Percentiles rank a stretch among this genome's conserved stretches.
Evolutionary conservation across 2,113 vertebrate genomes (phyloP).

Genomic region (Astatotilapia flaviijosephi): DNA sequence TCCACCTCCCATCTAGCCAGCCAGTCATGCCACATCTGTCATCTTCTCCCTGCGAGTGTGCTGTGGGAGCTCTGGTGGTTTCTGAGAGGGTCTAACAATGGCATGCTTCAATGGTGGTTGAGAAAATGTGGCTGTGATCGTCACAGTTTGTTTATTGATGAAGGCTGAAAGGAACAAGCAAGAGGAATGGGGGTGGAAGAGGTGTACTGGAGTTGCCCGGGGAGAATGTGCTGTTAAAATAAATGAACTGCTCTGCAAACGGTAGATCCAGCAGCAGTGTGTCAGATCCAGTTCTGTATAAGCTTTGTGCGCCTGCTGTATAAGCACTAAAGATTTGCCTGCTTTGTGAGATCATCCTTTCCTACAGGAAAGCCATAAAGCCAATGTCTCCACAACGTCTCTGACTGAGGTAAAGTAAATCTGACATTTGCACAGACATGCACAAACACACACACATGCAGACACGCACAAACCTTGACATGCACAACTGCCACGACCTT

Average conservation of each 20-base stretch:
- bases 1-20: not conserved
- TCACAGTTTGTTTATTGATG: conserved; percentile 40
- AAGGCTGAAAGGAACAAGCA: conserved; percentile 31
- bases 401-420: not conserved
- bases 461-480: not conserved
- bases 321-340: conserved; percentile 32
- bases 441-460: not conserved
- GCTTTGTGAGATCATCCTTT: conserved; percentile 49
- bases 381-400: not conserved
- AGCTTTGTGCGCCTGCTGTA: conserved; percentile 7
- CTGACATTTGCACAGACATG: not conserved
- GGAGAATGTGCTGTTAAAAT: conserved; percentile 58
- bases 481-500: not conserved
- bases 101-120: not conserved
- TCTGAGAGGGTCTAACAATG: not conserved
- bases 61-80: not conserved
- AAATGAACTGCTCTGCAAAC: conserved; percentile 28
- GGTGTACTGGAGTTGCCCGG: not conserved
- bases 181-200: not conserved
- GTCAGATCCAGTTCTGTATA: not conserved
- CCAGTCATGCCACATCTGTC: conserved; percentile 19
- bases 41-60: not conserved
- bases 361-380: not conserved
- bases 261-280: conserved; percentile 5
- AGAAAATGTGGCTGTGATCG: conserved; percentile 24